Percentiles rank a stretch among this genome's conserved stretches.
Evolutionary conservation across 2,797 vertebrate genomes (phyloP).

Genomic region (Notolepis coatsorum): DNA sequence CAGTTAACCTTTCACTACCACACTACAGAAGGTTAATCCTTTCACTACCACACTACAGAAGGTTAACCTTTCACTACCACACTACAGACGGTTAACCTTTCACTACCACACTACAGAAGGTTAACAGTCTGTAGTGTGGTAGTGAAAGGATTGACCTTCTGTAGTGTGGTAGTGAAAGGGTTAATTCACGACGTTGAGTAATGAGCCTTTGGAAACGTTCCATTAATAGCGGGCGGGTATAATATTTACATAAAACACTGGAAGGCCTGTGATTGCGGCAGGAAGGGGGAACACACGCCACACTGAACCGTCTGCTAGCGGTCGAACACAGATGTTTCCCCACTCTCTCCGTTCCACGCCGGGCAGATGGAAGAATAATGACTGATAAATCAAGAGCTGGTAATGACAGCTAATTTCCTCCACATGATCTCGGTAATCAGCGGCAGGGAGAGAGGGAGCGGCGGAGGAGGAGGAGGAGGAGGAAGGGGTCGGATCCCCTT

Average conservation of each 20-base stretch:
- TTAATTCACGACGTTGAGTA: not conserved
- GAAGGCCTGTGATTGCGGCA: not conserved
- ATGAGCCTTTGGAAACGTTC: not conserved
- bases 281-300: not conserved
- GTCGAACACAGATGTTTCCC: constrained; percentile 9
- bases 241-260: constrained; percentile 2
- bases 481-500: not conserved
- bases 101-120: no score
- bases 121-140: no score
- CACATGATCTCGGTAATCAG: constrained; percentile 1
- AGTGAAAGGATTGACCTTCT: no score
- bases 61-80: no score
- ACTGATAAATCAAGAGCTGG: constrained; percentile 14
- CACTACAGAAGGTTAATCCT: no score
- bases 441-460: constrained; percentile 3
- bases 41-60: no score
- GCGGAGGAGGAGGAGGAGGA: no score
- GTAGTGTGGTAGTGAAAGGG: not conserved
- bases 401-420: constrained; percentile 23
- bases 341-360: constrained; percentile 5
- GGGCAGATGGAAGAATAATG: constrained; percentile 10
- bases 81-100: no score
- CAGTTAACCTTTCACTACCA: no score
- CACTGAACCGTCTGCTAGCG: not conserved
- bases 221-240: constrained; percentile 11